Base-by-base conservation (phyloP, 2,888 invertebrate species). In the Embidobia sp. region DNA sequence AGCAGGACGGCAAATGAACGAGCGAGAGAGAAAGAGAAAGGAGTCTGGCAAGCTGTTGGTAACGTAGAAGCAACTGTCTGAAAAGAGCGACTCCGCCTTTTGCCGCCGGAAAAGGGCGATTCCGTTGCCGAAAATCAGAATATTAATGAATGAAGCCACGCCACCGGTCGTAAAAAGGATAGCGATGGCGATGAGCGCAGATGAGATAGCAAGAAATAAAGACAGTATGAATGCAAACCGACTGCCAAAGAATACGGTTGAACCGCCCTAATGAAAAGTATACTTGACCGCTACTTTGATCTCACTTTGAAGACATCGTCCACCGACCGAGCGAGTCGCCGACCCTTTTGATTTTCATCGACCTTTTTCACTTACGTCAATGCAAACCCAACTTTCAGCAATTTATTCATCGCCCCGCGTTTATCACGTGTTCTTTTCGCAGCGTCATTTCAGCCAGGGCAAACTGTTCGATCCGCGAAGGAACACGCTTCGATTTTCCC, bases 111-210 rank as follows among this genome's bases (percentile, higher is more conserved):
- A 64, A 59, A 44, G 66, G 77, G 70, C 67, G 80, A 78, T 78
- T 78, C 75, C 79, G 59, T 80, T 83, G 83, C 82, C 84, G 79
- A 87, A 86, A 86, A 86, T 85, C 84, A 86, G 85, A 86, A 84
- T 82, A 84, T 85, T 86, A 86, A 88, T 87, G 86, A 87, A 87
- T 85, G 85, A 85, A 82, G 78, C 80, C 49, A 46, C 67, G 57
- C 63, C 15, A 42, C 33, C 35, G 51, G 55, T 10, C 59, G 46
- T 61, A 46, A 77, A 77, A 75, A 63, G 55, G 57, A 66, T 61
- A 64, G 73, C 76, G 64, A 69, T 63, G 48, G 70, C 55, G 57
- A 64, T 46, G 70, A 40, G 63, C 67, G 72, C 49, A 26, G 67
- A 77, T 70, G 75, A 79, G 73, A 75, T 59, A 69, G 59, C 49